Percentiles rank a stretch among this genome's conserved stretches.
Evolutionary conservation across 2,113 vertebrate species (phyloP).

Genomic region (Daphoenositta chrysoptera): DNA sequence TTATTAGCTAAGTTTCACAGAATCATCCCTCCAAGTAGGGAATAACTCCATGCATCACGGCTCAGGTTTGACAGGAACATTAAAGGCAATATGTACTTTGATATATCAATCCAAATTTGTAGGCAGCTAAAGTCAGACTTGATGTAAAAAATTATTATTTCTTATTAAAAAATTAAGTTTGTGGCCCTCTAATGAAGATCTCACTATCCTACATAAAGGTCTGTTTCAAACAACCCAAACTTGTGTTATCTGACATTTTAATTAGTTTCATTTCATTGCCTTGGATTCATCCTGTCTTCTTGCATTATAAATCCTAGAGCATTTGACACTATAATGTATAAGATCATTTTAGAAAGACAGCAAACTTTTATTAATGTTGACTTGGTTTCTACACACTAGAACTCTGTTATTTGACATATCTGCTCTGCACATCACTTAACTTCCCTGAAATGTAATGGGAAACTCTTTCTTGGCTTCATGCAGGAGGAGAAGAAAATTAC

Average conservation of each 20-base stretch:
- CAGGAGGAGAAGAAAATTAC: background rate
- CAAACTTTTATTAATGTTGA: slow-evolving; percentile 36
- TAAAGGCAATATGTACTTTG: slow-evolving; percentile 4
- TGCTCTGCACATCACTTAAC: background rate
- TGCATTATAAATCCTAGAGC: background rate
- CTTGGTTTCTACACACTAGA: background rate
- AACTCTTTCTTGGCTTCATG: background rate
- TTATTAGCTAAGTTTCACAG: slow-evolving; percentile 20
- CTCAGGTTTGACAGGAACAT: slow-evolving; percentile 31
- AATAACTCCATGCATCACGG: slow-evolving; percentile 14
- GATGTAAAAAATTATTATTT: background rate
- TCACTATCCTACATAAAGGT: background rate
- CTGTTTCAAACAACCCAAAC: slow-evolving; percentile 15
- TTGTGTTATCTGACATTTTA: slow-evolving; percentile 43
- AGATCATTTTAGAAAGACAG: slow-evolving; percentile 8
- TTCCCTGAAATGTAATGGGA: background rate
- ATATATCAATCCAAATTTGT: background rate
- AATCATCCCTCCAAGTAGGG: background rate
- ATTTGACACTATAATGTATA: slow-evolving; percentile 1
- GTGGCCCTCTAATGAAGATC: background rate
- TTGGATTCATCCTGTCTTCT: slow-evolving; percentile 20
- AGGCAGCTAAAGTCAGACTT: background rate
- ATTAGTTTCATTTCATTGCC: slow-evolving; percentile 23
- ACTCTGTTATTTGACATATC: background rate
- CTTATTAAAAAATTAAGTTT: background rate